Evolutionary conservation across 2,888 invertebrate genomes (phyloP).

Genomic region (Polietes domitor): DNA sequence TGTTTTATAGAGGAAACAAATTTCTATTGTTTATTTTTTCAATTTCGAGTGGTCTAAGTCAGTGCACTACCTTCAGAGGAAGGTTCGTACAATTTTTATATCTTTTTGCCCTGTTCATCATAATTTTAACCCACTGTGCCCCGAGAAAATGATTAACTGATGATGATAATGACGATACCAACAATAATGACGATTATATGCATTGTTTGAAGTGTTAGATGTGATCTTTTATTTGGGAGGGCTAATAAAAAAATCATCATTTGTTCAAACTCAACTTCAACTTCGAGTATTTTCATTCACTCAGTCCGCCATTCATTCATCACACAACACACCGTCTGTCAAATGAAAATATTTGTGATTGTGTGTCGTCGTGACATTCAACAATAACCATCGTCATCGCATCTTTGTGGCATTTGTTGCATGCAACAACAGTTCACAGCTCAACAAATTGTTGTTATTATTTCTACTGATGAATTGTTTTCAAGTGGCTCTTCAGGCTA

Average conservation of each 20-base stretch:
- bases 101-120: neutral
- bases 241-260: slow-evolving; percentile 76
- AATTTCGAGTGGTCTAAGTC: no score
- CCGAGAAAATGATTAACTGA: neutral
- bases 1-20: no score
- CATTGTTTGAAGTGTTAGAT: slow-evolving; percentile 30
- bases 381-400: neutral
- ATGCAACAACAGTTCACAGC: neutral
- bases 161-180: neutral
- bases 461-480: neutral
- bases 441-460: neutral
- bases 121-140: slow-evolving; percentile 18
- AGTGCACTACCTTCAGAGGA: no score
- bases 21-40: no score
- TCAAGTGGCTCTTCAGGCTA: slow-evolving; percentile 4
- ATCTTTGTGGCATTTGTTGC: slow-evolving; percentile 21
- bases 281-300: slow-evolving; percentile 15
- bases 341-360: slow-evolving; percentile 31
- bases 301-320: slow-evolving; percentile 39
- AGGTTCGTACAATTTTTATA: no score
- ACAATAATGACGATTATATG: slow-evolving; percentile 25
- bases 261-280: neutral
- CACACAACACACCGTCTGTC: slow-evolving; percentile 12
- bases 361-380: slow-evolving; percentile 22
- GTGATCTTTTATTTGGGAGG: slow-evolving; percentile 68